phyloP scores from a whole-genome alignment of 2,888 invertebrate genomes.

The Norana najaformis region DNA sequence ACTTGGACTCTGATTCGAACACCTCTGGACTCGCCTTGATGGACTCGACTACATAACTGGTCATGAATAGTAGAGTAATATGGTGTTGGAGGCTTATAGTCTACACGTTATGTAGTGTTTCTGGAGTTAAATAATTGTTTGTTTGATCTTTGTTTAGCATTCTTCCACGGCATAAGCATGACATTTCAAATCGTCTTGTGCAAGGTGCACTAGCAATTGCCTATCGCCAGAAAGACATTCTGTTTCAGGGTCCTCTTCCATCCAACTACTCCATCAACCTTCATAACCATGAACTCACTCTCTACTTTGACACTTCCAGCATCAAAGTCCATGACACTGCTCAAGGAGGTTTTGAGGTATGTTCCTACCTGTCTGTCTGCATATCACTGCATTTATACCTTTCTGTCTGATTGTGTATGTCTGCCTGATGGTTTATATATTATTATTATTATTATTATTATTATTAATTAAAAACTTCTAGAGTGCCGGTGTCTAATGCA shows the following conservation, averaged over 20 bases:
- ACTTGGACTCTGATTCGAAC: too few relatives aligned
- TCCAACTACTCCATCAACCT: constrained; percentile 32
- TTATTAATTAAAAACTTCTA: too few relatives aligned
- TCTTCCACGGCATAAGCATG: constrained; percentile 53
- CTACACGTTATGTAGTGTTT: background rate
- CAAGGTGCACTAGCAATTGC: constrained; percentile 50
- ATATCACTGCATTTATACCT: background rate
- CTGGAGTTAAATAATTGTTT: background rate
- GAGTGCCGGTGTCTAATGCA: too few relatives aligned
- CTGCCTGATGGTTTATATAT: too few relatives aligned
- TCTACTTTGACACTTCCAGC: constrained; percentile 1
- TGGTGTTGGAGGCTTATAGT: too few relatives aligned
- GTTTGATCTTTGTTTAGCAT: constrained; percentile 42
- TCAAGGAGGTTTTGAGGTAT: constrained; percentile 3
- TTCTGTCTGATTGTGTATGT: too few relatives aligned
- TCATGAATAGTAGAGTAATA: too few relatives aligned
- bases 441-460: too few relatives aligned
- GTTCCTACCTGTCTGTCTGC: background rate
- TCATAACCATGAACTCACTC: background rate
- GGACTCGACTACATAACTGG: too few relatives aligned
- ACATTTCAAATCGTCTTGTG: constrained; percentile 50
- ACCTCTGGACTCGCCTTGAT: too few relatives aligned
- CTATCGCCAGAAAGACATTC: constrained; percentile 45
- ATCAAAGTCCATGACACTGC: background rate
- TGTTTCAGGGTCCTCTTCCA: constrained; percentile 51